These are phyloP conservation scores for Diorhabda elongata DNA, from an alignment of 1,140 invertebrate genomes.

Conservation along the genomic window DNA sequence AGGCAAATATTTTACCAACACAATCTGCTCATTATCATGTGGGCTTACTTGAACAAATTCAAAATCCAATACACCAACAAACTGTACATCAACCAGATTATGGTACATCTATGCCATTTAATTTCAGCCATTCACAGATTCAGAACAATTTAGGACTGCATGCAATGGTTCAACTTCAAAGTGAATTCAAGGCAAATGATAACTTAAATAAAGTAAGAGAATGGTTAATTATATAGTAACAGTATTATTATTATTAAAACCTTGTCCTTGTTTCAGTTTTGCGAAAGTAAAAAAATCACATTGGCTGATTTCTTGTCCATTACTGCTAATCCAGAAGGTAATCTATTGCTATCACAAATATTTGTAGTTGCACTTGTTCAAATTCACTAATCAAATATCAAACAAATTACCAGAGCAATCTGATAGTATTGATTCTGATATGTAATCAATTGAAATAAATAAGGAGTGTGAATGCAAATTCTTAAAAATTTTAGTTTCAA, in stretches of 20 bases:
- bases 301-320: slow-evolving; percentile 31
- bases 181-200: no score
- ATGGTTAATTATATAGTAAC: no score
- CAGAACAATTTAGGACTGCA: background rate
- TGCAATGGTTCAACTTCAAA: background rate
- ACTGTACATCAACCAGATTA: background rate
- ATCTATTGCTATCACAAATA: slow-evolving; percentile 7
- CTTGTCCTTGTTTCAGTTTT: slow-evolving; percentile 25
- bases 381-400: no score
- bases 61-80: background rate
- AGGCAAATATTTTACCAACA: background rate
- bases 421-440: no score
- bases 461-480: no score
- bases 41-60: background rate
- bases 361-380: no score
- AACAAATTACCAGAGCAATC: no score
- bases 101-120: background rate
- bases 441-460: no score
- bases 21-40: background rate
- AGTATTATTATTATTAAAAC: no score
- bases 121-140: no score
- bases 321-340: slow-evolving; percentile 31
- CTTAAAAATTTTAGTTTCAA: no score
- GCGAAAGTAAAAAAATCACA: slow-evolving; percentile 26
- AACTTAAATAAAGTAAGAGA: no score